Conservation (phyloP, 2,797 vertebrate genomes). For the Diplodus puntazzo region DNA sequence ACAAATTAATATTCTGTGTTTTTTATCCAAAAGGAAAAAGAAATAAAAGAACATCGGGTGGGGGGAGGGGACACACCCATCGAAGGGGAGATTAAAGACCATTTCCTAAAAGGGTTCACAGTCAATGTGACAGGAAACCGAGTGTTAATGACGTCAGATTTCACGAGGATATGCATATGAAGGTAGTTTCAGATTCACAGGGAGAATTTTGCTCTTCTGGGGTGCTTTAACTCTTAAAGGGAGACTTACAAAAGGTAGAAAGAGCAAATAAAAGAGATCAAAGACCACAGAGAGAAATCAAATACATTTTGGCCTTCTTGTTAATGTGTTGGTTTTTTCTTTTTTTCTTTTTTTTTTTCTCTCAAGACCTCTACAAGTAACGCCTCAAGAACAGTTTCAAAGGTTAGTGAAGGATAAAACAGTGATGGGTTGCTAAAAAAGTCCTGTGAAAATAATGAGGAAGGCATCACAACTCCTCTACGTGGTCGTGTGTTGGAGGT, state of each 20-base stretch:
- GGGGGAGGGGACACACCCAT: slow-evolving; percentile 6
- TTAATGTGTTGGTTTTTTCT: slow-evolving; percentile 17
- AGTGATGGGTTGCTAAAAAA: slow-evolving; percentile 76
- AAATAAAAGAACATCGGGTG: slow-evolving; percentile 6
- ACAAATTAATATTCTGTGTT: slow-evolving; percentile 8
- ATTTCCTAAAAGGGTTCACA: slow-evolving; percentile 43
- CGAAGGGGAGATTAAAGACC: slow-evolving; percentile 23
- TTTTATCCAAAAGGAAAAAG: neutral
- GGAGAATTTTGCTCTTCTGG: slow-evolving; percentile 46
- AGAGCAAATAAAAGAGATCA: slow-evolving; percentile 53
- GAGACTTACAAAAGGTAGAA: slow-evolving; percentile 76
- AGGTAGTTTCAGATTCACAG: slow-evolving; percentile 36
- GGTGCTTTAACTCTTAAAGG: slow-evolving; percentile 66
- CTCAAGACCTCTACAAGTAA: slow-evolving; percentile 50
- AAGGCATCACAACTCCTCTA: slow-evolving; percentile 84
- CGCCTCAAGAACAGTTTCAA: slow-evolving; percentile 54
- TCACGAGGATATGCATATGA: slow-evolving; percentile 23
- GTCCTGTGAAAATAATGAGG: slow-evolving; percentile 88
- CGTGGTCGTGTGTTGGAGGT: slow-evolving; percentile 52
- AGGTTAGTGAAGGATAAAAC: slow-evolving; percentile 71
- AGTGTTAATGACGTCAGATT: slow-evolving; percentile 27
- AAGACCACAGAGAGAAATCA: slow-evolving; percentile 67
- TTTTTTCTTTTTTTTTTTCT: slow-evolving; percentile 17
- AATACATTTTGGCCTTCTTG: slow-evolving; percentile 53
- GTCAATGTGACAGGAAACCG: slow-evolving; percentile 58